Conservation (phyloP, 2,113 vertebrate species). For the Pseudois nayaur region DNA sequence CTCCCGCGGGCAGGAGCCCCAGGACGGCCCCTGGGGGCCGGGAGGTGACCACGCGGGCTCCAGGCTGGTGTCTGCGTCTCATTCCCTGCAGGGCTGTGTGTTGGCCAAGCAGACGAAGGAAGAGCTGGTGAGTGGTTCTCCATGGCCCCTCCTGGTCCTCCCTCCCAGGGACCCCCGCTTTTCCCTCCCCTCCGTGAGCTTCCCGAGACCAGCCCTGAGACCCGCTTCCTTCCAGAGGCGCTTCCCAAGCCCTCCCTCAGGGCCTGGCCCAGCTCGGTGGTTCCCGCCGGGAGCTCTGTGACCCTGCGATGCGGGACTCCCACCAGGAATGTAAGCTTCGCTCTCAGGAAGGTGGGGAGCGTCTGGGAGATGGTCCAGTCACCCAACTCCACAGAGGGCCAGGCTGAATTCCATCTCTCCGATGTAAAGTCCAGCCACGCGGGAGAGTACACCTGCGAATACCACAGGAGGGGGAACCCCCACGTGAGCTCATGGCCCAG, state of each 20-base stretch:
- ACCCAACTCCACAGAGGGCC: neutral
- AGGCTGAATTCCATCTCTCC: neutral
- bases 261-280: neutral
- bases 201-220: neutral
- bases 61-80: neutral
- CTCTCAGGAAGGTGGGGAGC: neutral
- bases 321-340: neutral
- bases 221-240: neutral
- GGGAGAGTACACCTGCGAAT: neutral
- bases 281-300: neutral
- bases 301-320: neutral
- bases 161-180: neutral
- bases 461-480: neutral
- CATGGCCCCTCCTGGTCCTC: neutral
- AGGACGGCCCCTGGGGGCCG: neutral
- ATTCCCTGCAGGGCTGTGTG: neutral
- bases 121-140: neutral
- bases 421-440: neutral
- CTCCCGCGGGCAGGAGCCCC: fast-evolving
- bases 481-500: neutral
- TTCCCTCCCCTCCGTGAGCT: neutral
- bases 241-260: neutral
- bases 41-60: neutral
- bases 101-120: neutral
- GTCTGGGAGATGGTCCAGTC: neutral